Percentiles rank a stretch among this genome's conserved stretches.
Evolutionary conservation across 2,888 invertebrate species (phyloP).

Genomic region (Sphaerophoria taeniata): DNA sequence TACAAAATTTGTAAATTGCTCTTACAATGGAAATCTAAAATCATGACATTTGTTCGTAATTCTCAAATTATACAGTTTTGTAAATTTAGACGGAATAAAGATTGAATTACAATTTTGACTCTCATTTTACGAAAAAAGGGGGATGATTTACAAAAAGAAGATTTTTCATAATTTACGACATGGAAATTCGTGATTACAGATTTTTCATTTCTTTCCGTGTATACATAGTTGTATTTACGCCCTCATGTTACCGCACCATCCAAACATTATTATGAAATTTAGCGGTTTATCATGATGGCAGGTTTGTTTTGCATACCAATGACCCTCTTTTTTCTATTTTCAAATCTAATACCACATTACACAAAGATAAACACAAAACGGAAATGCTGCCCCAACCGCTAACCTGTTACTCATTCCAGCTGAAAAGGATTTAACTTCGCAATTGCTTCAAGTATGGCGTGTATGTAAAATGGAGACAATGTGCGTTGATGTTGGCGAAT

Average conservation of each 20-base stretch:
- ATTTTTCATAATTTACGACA: too few relatives aligned
- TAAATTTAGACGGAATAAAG: too few relatives aligned
- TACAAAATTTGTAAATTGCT: too few relatives aligned
- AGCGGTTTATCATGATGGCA: slow-evolving; percentile 39
- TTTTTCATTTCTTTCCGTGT: too few relatives aligned
- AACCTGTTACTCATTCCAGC: slow-evolving; percentile 6
- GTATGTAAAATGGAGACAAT: not conserved
- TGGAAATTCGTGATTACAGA: too few relatives aligned
- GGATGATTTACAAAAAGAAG: too few relatives aligned
- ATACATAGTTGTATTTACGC: slow-evolving; percentile 51
- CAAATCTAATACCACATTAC: slow-evolving; percentile 1
- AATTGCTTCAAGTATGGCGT: slow-evolving; percentile 46
- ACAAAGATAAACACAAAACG: slow-evolving; percentile 18
- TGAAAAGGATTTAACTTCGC: slow-evolving; percentile 4
- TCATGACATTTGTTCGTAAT: too few relatives aligned
- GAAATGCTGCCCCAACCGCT: not conserved
- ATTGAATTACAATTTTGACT: too few relatives aligned
- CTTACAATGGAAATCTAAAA: too few relatives aligned
- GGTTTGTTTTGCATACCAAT: not conserved
- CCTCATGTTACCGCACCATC: slow-evolving; percentile 31
- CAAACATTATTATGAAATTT: slow-evolving; percentile 51
- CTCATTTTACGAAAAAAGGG: too few relatives aligned
- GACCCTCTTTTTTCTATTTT: slow-evolving; percentile 20
- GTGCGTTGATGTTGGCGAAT: too few relatives aligned
- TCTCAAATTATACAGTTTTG: too few relatives aligned